A percentile compares a stretch with the other conserved stretches of the same genome.
Conservation (phyloP, 1,140 invertebrate genomes). For the Dreissena polymorpha region DNA sequence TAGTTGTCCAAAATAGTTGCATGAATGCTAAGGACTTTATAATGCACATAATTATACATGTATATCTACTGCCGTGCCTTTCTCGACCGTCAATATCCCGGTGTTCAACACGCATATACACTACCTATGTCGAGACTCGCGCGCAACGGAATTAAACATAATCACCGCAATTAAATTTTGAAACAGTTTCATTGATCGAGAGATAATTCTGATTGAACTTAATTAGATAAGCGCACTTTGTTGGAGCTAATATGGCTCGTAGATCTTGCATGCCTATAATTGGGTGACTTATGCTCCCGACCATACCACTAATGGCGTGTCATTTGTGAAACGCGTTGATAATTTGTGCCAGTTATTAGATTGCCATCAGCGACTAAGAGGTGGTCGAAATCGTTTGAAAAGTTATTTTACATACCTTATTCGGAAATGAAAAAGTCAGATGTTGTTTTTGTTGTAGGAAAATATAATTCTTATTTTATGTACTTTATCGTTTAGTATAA, state of each 20-base stretch:
- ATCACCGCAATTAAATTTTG: conserved; percentile 11
- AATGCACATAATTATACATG: neutral
- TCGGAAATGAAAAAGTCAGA: no score
- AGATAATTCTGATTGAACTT: conserved; percentile 9
- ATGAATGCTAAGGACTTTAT: neutral
- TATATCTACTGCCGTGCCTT: neutral
- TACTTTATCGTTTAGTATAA: no score
- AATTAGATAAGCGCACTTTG: conserved; percentile 21
- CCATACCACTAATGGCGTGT: neutral
- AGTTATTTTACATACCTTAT: no score
- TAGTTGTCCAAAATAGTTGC: neutral
- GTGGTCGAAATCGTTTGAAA: no score
- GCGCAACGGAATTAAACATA: neutral
- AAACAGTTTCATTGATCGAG: conserved; percentile 3
- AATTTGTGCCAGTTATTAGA: conserved; percentile 10
- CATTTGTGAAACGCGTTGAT: conserved; percentile 10
- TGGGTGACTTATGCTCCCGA: neutral
- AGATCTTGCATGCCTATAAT: conserved; percentile 25
- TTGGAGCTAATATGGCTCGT: conserved; percentile 8
- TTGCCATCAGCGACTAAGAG: conserved; percentile 11
- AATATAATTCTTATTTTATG: no score
- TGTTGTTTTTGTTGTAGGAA: no score
- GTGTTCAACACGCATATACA: neutral
- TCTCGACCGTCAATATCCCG: neutral
- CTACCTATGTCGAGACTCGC: neutral